These are phyloP conservation scores for Acridotheres tristis DNA, from an alignment of 2,797 vertebrate genomes.

Conservation along the genomic window DNA sequence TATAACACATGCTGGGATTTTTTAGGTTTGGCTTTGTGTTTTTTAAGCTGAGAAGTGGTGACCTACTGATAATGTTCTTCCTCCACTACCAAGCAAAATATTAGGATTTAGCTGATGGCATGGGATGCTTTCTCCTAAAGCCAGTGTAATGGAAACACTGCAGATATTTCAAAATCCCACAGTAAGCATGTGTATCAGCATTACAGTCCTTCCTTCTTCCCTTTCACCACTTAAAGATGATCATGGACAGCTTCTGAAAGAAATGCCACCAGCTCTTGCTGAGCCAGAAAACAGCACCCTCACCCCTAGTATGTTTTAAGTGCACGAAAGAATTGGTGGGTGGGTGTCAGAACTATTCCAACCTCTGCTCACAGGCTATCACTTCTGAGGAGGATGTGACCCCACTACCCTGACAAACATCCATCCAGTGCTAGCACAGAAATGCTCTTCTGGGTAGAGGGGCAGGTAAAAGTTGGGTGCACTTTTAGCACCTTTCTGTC, in stretches of 20 bases:
- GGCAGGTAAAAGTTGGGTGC: neutral
- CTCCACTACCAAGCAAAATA: neutral
- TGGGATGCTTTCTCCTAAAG: neutral
- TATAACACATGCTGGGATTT: neutral
- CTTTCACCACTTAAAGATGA: neutral
- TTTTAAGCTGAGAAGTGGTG: neutral
- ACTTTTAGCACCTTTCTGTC: neutral
- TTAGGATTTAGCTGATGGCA: neutral
- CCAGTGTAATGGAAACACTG: neutral
- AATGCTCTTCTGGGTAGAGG: neutral
- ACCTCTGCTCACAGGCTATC: neutral
- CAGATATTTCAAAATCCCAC: neutral
- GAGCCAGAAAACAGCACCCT: neutral
- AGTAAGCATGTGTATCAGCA: neutral
- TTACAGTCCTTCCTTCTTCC: neutral
- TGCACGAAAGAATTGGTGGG: neutral
- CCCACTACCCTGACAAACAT: neutral
- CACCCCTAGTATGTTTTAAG: neutral
- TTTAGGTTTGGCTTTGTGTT: neutral
- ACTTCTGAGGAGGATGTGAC: neutral
- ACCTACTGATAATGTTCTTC: neutral
- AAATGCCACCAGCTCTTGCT: neutral
- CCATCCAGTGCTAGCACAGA: neutral
- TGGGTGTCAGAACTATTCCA: neutral
- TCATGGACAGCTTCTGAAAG: neutral